These are phyloP conservation scores for Drosophila ochracea DNA, from an alignment of 2,888 invertebrate genomes.

Conservation along the genomic window DNA sequence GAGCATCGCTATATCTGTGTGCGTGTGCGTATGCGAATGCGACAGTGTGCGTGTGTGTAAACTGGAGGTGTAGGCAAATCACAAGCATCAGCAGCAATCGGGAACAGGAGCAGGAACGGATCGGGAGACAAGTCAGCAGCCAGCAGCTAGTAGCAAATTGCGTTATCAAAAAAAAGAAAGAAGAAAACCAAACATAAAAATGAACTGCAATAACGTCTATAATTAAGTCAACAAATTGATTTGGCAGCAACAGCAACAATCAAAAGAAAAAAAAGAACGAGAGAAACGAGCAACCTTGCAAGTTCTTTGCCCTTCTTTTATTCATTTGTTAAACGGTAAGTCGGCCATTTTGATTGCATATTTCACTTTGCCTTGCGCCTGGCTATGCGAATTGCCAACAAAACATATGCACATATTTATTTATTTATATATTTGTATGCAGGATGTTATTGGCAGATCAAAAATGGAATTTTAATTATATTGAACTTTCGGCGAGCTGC, in stretches of 20 bases:
- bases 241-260: conserved; percentile 27
- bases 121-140: conserved; percentile 22
- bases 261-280: conserved; percentile 4
- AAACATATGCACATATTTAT: neutral
- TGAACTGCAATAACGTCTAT: conserved; percentile 61
- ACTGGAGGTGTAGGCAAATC: conserved; percentile 41
- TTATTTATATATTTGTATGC: neutral
- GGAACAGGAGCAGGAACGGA: conserved; percentile 32
- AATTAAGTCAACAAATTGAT: conserved; percentile 51
- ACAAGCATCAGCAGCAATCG: conserved; percentile 33
- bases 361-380: conserved; percentile 38
- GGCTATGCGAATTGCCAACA: conserved; percentile 15
- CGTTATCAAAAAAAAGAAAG: conserved; percentile 32
- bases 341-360: conserved; percentile 69
- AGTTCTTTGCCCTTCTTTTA: conserved; percentile 47
- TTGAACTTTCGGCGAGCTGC: conserved; percentile 42
- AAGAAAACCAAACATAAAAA: conserved; percentile 29
- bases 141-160: conserved; percentile 46
- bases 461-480: conserved; percentile 42
- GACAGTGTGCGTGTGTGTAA: conserved; percentile 13
- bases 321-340: conserved; percentile 66
- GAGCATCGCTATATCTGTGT: conserved; percentile 32
- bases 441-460: conserved; percentile 11
- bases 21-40: conserved; percentile 9
- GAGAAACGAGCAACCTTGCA: conserved; percentile 34